Conservation (phyloP, 1,140 invertebrate species). For the Telenomus remus region DNA sequence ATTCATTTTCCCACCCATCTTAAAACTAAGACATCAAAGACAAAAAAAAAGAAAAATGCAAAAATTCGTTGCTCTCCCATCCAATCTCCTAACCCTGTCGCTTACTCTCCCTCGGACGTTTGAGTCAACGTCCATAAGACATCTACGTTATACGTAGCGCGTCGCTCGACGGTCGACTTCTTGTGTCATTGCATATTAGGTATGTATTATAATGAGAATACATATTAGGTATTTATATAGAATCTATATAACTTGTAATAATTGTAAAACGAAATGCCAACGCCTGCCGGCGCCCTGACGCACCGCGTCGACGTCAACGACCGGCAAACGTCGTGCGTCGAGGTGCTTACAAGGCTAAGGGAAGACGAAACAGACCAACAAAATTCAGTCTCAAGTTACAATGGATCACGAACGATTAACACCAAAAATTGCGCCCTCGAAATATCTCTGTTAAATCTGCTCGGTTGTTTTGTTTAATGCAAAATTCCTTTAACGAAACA, state of each 20-base stretch:
- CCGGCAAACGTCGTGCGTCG: constrained; percentile 36
- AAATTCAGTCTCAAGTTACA: constrained; percentile 40
- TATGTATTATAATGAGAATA: constrained; percentile 74
- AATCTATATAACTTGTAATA: constrained; percentile 74
- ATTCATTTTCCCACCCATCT: constrained; percentile 1
- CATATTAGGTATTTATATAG: constrained; percentile 76
- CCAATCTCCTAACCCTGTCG: background rate
- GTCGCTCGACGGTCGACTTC: constrained; percentile 69
- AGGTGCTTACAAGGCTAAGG: constrained; percentile 30
- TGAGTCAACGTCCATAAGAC: constrained; percentile 32
- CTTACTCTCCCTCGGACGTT: constrained; percentile 7
- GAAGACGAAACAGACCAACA: constrained; percentile 47
- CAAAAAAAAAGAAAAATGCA: too few relatives aligned
- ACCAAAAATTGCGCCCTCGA: constrained; percentile 13
- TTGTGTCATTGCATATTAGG: constrained; percentile 74
- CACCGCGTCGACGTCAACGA: constrained; percentile 46
- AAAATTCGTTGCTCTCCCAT: constrained; percentile 18
- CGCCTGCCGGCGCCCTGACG: constrained; percentile 67
- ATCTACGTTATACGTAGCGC: constrained; percentile 63
- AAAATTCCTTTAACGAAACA: too few relatives aligned
- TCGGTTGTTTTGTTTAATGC: too few relatives aligned
- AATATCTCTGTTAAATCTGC: background rate
- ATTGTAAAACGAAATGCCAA: constrained; percentile 75
- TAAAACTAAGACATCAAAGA: too few relatives aligned
- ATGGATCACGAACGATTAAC: constrained; percentile 37